These are phyloP conservation scores for Syngnathus acus DNA, from an alignment of 2,797 vertebrate genomes.

Conservation along the genomic window DNA sequence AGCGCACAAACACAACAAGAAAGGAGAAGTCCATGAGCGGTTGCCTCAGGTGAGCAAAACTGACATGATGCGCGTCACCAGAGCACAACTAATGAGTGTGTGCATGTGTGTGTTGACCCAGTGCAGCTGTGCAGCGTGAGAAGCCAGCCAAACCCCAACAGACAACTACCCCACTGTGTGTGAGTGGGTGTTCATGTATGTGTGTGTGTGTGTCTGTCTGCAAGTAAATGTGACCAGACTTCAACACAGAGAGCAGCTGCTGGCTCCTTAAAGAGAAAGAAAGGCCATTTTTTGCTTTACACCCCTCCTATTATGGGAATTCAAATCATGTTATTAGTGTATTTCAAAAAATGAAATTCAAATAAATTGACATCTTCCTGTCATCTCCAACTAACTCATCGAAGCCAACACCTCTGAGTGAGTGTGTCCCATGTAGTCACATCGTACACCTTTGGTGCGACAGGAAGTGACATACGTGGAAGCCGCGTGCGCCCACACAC, in stretches of 20 bases:
- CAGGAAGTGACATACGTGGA: conserved; percentile 43
- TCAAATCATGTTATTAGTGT: too few relatives aligned
- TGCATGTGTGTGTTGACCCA: conserved; percentile 21
- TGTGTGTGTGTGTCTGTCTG: conserved; percentile 55
- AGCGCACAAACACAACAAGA: background rate
- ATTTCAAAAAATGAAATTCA: too few relatives aligned
- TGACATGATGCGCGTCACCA: background rate
- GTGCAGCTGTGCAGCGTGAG: conserved; percentile 62
- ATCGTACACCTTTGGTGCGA: background rate
- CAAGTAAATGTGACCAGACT: conserved; percentile 59
- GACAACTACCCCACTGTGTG: conserved; percentile 61
- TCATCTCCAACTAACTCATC: too few relatives aligned
- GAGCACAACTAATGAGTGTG: background rate
- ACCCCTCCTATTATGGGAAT: too few relatives aligned
- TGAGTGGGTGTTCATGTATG: conserved; percentile 30
- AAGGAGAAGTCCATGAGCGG: background rate
- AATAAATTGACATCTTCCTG: too few relatives aligned
- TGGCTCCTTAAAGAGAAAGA: conserved; percentile 50
- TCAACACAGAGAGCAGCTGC: conserved; percentile 54
- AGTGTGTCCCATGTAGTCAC: too few relatives aligned
- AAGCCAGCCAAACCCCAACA: conserved; percentile 59
- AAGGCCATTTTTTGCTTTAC: too few relatives aligned
- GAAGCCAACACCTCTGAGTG: too few relatives aligned
- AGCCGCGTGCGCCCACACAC: conserved; percentile 9
- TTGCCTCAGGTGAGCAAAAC: background rate